Percentiles rank a stretch among this genome's conserved stretches.
Evolutionary conservation across 2,113 vertebrate species (phyloP).

Genomic region (Electrona antarctica): DNA sequence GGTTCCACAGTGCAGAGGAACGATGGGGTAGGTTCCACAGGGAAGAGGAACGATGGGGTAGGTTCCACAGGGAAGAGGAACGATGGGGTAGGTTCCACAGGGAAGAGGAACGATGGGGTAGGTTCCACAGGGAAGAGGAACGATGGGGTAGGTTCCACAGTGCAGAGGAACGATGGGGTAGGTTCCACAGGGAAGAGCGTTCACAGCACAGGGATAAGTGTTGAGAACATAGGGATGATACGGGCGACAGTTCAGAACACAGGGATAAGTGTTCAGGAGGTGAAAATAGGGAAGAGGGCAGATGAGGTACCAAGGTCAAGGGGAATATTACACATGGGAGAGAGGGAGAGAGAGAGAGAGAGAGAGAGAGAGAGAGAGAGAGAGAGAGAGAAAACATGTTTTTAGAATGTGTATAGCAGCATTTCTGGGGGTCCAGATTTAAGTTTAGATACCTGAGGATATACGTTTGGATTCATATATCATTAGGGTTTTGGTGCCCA

Average conservation of each 20-base stretch:
- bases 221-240: background rate
- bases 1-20: background rate
- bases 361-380: constrained; percentile 23
- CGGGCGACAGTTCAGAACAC: background rate
- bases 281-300: constrained; percentile 4
- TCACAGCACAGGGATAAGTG: constrained; percentile 1
- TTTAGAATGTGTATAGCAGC: constrained; percentile 16
- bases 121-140: background rate
- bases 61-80: background rate
- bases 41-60: background rate
- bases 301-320: background rate
- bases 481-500: too few relatives aligned
- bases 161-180: background rate
- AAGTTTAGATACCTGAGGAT: too few relatives aligned
- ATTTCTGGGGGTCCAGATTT: too few relatives aligned
- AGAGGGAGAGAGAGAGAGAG: constrained; percentile 11
- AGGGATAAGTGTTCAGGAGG: background rate
- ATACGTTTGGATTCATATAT: too few relatives aligned
- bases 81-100: too few relatives aligned
- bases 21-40: too few relatives aligned
- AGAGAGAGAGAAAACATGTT: constrained; percentile 27
- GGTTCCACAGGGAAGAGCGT: background rate
- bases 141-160: too few relatives aligned
- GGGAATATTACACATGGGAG: background rate
- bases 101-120: background rate